Evolutionary conservation across 2,888 invertebrate species (phyloP).

Genomic region (Dolichopus griseipennis): DNA sequence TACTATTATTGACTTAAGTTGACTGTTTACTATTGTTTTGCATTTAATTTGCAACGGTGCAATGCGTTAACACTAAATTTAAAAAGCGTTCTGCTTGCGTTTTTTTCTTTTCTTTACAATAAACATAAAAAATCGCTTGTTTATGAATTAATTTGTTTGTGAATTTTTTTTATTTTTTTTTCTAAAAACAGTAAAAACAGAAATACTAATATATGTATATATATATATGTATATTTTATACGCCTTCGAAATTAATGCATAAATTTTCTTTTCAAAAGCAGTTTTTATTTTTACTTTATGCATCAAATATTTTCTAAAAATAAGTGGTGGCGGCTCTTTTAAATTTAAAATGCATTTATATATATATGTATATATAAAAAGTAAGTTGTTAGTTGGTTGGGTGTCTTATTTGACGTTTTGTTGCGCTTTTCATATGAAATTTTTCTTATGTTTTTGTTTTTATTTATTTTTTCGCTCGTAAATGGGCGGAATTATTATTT

Average conservation of each 20-base stretch:
- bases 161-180: too few species aligned
- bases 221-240: too few species aligned
- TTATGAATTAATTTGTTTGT: conserved; percentile 4
- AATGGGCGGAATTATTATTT: background rate
- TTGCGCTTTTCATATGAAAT: background rate
- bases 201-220: too few species aligned
- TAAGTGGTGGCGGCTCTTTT: background rate
- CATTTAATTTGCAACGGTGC: background rate
- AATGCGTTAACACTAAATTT: background rate
- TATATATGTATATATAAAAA: too few species aligned
- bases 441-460: background rate
- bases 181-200: background rate
- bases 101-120: background rate
- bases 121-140: background rate
- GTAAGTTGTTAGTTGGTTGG: background rate
- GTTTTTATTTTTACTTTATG: background rate
- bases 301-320: background rate
- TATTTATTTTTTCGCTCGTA: background rate
- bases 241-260: background rate
- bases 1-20: too few species aligned
- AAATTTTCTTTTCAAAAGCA: too few species aligned
- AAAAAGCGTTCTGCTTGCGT: background rate
- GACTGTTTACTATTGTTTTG: background rate
- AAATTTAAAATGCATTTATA: background rate
- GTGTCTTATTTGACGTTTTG: background rate